Conservation (phyloP, 2,113 vertebrate species). For the Cyphomyrus discorhynchus region DNA sequence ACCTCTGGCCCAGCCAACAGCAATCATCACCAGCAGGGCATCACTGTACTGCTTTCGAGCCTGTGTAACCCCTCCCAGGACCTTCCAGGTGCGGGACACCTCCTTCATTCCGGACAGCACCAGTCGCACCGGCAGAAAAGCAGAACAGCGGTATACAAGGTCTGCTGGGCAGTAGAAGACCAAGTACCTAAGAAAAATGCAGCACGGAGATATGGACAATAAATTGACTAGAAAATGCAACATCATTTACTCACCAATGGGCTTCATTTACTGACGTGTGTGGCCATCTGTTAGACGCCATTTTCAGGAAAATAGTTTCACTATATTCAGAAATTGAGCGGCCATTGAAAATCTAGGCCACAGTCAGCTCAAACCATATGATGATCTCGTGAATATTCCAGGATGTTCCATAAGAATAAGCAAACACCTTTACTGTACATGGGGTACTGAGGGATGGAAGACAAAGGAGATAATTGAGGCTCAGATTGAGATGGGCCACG, state of each 20-base stretch:
- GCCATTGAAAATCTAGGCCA: not conserved
- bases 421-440: not conserved
- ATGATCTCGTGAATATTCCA: not conserved
- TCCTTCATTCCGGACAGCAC: constrained; percentile 87
- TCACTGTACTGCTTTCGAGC: constrained; percentile 77
- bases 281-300: not conserved
- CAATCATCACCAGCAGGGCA: constrained; percentile 83
- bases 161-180: constrained; percentile 86
- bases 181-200: constrained; percentile 72
- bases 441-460: not conserved
- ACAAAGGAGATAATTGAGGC: not conserved
- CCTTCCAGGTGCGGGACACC: constrained; percentile 90
- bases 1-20: constrained; percentile 93
- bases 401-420: not conserved
- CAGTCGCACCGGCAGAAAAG: constrained; percentile 71
- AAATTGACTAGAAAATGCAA: not conserved
- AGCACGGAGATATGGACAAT: not conserved
- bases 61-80: constrained; percentile 73
- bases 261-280: not conserved
- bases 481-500: not conserved
- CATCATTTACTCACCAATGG: not conserved
- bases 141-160: constrained; percentile 63
- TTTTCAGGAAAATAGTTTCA: not conserved
- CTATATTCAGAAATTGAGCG: not conserved
- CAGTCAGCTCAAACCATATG: not conserved